Base-by-base conservation (phyloP, 53 echinoderm and acorn worm genomes). In the Stichopus horrens region DNA sequence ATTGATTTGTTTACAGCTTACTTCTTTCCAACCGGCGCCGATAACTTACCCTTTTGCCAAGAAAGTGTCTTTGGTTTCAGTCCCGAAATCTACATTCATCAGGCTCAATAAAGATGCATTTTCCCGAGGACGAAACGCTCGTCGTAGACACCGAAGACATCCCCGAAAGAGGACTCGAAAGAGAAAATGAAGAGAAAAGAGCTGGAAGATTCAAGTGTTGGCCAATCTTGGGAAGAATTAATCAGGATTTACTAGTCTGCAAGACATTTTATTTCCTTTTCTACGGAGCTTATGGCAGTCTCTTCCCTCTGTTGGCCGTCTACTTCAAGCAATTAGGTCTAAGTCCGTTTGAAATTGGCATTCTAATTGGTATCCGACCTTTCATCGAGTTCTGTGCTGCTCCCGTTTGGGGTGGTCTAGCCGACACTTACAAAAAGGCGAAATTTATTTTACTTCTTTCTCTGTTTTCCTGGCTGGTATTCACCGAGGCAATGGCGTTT, bases 321-420 rank as follows among this genome's bases (percentile, higher is more conserved):
- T 97, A 95, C 77, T 97, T 97, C 90, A 95, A 95, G 71, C 97
- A 97, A 74, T 92, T 97, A 53, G 97, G 97, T 65, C 89, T 97
- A 55, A 93, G 86, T 59, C 92, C 97, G 8, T 86, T 93, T 1
- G 90, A 97, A 88, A 95, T 91, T 53, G 97, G 97, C 23, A 88
- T 97, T 22, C 91, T 97, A 0, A 90, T 97, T 8, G 97, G 97
- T 22, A 91, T 97, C 78, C 87, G 97, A 13, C 97, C 97, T 55
- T 93, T 97, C 83, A 90, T 95, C 37, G 97, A 97, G 93, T 97
- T 97, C 88, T 97, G 97, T 87, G 95, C 97, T 5, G 97, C 97
- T 13, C 97, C 97, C 4, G 90, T 97, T 67, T 97, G 97, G 97
- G 97, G 97, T 52, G 97, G 94, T 5, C 82, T 97, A 16, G 97